Conservation (phyloP, 2,113 vertebrate species). For the Ivindomyrus marchei region DNA sequence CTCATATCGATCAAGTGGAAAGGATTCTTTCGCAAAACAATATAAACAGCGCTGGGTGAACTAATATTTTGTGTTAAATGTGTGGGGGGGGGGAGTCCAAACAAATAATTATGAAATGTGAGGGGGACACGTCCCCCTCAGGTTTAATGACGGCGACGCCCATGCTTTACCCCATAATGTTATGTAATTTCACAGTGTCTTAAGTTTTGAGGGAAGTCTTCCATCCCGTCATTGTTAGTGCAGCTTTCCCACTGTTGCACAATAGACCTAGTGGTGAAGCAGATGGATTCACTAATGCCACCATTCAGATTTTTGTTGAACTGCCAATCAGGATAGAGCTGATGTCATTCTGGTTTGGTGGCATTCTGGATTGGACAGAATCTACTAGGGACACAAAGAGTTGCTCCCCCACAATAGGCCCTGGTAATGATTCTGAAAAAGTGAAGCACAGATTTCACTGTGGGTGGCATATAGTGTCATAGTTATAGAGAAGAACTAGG, state of each 20-base stretch:
- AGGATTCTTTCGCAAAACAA: too few relatives aligned
- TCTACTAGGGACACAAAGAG: slow-evolving; percentile 56
- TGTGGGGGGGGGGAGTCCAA: too few relatives aligned
- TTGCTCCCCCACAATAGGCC: slow-evolving; percentile 50
- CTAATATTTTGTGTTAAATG: too few relatives aligned
- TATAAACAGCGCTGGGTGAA: too few relatives aligned
- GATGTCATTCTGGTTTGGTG: slow-evolving; percentile 58
- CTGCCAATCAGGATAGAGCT: slow-evolving; percentile 48
- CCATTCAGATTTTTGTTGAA: slow-evolving; percentile 53
- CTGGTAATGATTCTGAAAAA: slow-evolving; percentile 58
- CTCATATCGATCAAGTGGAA: too few relatives aligned
- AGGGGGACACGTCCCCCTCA: too few relatives aligned
- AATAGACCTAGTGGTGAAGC: slow-evolving; percentile 56
- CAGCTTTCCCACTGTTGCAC: slow-evolving; percentile 50
- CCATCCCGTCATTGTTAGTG: slow-evolving; percentile 58
- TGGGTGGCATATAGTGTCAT: slow-evolving; percentile 67
- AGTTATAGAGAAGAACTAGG: slow-evolving; percentile 48
- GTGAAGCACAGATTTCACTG: slow-evolving; percentile 45
- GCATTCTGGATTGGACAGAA: slow-evolving; percentile 45
- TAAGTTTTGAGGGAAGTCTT: slow-evolving; percentile 47
- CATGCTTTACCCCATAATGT: not conserved
- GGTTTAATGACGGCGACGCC: too few relatives aligned
- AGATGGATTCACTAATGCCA: slow-evolving; percentile 43
- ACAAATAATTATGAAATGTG: too few relatives aligned
- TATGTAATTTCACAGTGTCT: slow-evolving; percentile 23